Percentiles rank a stretch among this genome's conserved stretches.
Conservation (phyloP, 1,140 invertebrate species). For the Drosophila rhopaloa region DNA sequence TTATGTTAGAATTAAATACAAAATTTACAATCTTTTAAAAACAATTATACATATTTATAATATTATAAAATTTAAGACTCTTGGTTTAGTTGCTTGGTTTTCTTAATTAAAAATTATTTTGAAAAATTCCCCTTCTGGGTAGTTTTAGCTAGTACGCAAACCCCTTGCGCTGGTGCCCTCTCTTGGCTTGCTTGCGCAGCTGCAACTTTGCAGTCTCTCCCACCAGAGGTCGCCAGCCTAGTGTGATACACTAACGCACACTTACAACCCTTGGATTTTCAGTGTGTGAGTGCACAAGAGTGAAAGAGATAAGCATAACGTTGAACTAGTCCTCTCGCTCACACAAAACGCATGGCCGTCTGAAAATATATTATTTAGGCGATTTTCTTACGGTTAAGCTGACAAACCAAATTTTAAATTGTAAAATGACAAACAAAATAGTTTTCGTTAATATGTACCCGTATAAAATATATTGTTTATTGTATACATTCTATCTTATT, state of each 20-base stretch:
- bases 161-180: conserved; percentile 39
- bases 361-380: not conserved
- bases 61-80: too few species aligned
- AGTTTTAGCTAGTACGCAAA: conserved; percentile 38
- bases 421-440: not conserved
- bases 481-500: not conserved
- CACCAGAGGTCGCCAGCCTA: conserved; percentile 39
- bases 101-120: too few species aligned
- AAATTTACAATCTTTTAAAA: too few species aligned
- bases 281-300: conserved; percentile 14
- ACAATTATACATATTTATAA: too few species aligned
- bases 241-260: conserved; percentile 43
- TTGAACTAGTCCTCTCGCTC: conserved; percentile 4
- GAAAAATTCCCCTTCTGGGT: conserved; percentile 9
- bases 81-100: too few species aligned
- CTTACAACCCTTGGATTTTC: not conserved
- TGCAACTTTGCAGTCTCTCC: not conserved
- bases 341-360: conserved; percentile 15
- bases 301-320: not conserved
- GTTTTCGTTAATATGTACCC: not conserved
- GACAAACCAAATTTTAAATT: not conserved
- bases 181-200: conserved; percentile 20
- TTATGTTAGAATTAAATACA: too few species aligned
- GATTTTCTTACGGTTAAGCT: not conserved
- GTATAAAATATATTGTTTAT: not conserved